Evolutionary conservation across 2,113 vertebrate species (phyloP), one percentile per base, ranked within the genome.

Genomic region (Plecotus auritus): DNA sequence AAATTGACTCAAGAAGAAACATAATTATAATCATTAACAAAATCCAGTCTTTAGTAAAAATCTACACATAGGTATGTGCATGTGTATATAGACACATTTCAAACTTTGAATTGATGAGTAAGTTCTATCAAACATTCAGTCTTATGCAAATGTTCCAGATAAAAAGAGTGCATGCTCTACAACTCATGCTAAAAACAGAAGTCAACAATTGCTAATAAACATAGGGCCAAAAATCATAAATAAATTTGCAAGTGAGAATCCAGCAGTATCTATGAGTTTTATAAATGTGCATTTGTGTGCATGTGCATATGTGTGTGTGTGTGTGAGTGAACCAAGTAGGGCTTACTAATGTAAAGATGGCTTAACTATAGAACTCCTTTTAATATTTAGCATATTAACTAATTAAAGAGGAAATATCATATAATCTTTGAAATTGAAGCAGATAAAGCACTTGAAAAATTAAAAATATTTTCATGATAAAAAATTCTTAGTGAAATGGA

Each of bases 391-490:
- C 35, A 45, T 91, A 80, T 88, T 93, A 77, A 47, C 9, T 26
- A 66, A 40, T 8, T 35, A 67, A 87, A 40, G 28, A 94, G 84
- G 45, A 95, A 85, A 86, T 89, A 66, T 47, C 13, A 80, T 40
- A 16, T 49, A 89, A 59, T 70, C 49, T 77, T 64, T 85, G 73
- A 51, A 77, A 76, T 40, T 40, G 67, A 93, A 87, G 54, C 5
- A 73, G 47, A 73, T 78, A 94, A 73, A 78, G 35, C 37, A 67
- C 54, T 80, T 74, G 49, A 54, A 80, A 80, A 84, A 69, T 84
- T 90, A 13, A 87, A n/a, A 66, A n/a, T 74, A 78, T 61, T 80
- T 93, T 94, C 47, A 92, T 83, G 20, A 77, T 73, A 85, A 87
- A 49, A 85, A 42, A 35, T 5, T 94, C 56, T 61, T 88, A 88